phyloP scores from a whole-genome alignment of 2,888 invertebrate species.

The Dromius quadrimaculatus region DNA sequence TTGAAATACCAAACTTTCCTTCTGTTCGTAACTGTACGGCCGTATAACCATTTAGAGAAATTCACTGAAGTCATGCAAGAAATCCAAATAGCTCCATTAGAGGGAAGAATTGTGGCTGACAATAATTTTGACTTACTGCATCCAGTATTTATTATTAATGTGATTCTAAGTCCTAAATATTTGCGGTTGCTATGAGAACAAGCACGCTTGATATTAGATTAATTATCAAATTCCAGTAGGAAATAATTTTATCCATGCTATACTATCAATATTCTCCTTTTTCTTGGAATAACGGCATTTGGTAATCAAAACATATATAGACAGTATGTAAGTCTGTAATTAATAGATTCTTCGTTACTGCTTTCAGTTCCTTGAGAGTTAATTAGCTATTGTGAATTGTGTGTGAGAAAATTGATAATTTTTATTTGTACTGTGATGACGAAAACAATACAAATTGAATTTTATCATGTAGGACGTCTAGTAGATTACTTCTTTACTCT shows the following conservation, averaged over 20 bases:
- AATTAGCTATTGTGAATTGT: slow-evolving; percentile 32
- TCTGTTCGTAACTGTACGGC: too few species aligned
- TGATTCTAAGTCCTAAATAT: too few species aligned
- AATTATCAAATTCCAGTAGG: too few species aligned
- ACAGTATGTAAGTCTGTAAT: slow-evolving; percentile 22
- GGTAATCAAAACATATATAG: slow-evolving; percentile 23
- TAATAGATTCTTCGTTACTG: slow-evolving; percentile 32
- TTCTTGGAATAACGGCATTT: slow-evolving; percentile 1
- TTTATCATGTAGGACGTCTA: slow-evolving; percentile 18
- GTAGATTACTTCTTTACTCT: slow-evolving; percentile 14
- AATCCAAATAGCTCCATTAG: too few species aligned
- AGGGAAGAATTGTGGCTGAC: too few species aligned
- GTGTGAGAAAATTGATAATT: slow-evolving; percentile 27
- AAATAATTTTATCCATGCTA: not conserved
- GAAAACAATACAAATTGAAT: not conserved
- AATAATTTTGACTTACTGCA: too few species aligned
- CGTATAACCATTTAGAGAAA: too few species aligned
- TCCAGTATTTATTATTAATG: too few species aligned
- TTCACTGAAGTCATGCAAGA: too few species aligned
- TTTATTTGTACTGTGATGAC: slow-evolving; percentile 13
- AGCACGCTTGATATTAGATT: too few species aligned
- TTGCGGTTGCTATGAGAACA: too few species aligned
- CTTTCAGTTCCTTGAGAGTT: slow-evolving; percentile 1
- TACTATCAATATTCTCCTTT: not conserved
- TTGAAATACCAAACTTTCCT: too few species aligned